phyloP scores from a whole-genome alignment of 2,888 invertebrate species.

The Danaus chrysippus region DNA sequence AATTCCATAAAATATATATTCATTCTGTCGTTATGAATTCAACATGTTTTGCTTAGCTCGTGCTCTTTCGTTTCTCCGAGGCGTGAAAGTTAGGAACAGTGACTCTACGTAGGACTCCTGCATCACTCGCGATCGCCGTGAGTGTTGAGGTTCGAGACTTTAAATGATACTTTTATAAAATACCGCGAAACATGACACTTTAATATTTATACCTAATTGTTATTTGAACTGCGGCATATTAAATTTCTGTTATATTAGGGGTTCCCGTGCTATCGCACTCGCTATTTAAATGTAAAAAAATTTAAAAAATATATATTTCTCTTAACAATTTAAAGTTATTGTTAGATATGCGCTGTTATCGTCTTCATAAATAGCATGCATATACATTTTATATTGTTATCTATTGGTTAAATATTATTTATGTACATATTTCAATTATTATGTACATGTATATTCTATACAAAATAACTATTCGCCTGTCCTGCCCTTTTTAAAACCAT shows the following conservation, averaged over 20 bases:
- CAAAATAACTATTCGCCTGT: background rate
- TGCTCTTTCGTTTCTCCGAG: conserved; percentile 13
- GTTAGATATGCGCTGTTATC: no score
- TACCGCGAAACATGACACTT: background rate
- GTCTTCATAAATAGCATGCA: no score
- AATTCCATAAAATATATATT: background rate
- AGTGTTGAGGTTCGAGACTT: background rate
- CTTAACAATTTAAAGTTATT: no score
- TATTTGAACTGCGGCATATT: background rate
- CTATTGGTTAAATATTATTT: background rate
- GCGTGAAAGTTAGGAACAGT: conserved; percentile 16
- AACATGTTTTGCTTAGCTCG: conserved; percentile 7
- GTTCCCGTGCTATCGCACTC: no score
- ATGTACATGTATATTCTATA: background rate
- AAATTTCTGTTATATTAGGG: no score
- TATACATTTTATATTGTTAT: background rate
- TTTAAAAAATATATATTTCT: no score
- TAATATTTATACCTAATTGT: conserved; percentile 37
- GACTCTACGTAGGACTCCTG: conserved; percentile 18
- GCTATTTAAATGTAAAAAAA: no score
- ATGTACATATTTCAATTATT: background rate
- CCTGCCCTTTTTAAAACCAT: background rate
- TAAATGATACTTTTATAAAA: background rate
- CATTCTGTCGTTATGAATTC: background rate
- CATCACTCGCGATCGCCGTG: background rate